phyloP scores from a whole-genome alignment of 2,797 vertebrate genomes.

The Tachyglossus aculeatus region DNA sequence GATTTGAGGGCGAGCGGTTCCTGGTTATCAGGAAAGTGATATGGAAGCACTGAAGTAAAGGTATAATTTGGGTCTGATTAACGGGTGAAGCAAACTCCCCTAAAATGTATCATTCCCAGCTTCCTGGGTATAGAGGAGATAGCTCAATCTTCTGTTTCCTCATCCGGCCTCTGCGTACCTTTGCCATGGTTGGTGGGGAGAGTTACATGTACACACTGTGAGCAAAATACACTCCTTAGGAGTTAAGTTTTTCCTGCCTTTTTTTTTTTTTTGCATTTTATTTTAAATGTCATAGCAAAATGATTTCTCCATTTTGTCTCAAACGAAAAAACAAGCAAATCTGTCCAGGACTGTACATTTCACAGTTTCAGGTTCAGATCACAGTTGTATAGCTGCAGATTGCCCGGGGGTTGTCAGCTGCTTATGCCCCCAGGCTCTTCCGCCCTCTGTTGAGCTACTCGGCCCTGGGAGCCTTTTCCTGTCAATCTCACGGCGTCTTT shows the following conservation, averaged over 20 bases:
- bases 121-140: conserved; percentile 28
- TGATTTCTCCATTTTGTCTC: conserved; percentile 14
- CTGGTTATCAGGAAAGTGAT: conserved; percentile 26
- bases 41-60: conserved; percentile 38
- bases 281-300: conserved; percentile 65
- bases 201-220: conserved; percentile 19
- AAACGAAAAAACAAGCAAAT: conserved; percentile 14
- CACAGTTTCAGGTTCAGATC: conserved; percentile 33
- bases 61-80: conserved; percentile 39
- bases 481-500: conserved; percentile 2
- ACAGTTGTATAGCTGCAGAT: neutral
- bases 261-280: conserved; percentile 16
- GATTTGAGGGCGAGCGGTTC: neutral
- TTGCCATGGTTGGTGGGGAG: conserved; percentile 12
- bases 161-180: conserved; percentile 39
- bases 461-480: neutral
- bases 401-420: conserved; percentile 69
- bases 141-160: conserved; percentile 39
- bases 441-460: neutral
- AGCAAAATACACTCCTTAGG: conserved; percentile 7
- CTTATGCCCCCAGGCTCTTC: conserved; percentile 54
- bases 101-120: conserved; percentile 31
- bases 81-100: conserved; percentile 51
- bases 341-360: neutral
- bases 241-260: conserved; percentile 16